phyloP scores from a whole-genome alignment of 64 coral and sea anemone genomes.

The Actinia tenebrosa region DNA sequence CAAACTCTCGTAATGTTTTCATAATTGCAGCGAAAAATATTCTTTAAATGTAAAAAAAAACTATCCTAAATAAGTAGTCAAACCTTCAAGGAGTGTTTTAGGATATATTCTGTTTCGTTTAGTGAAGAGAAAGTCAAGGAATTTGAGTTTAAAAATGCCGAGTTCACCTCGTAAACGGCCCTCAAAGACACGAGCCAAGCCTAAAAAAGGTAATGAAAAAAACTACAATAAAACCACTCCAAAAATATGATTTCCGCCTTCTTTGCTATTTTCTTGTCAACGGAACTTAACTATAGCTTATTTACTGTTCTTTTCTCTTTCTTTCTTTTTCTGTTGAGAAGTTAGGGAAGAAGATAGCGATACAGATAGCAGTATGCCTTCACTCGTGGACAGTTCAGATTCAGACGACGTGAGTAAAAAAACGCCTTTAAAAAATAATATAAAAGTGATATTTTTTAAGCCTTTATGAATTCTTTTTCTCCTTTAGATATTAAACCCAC shows the following conservation, averaged over 20 bases:
- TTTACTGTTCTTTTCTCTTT: background rate
- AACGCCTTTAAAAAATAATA: background rate
- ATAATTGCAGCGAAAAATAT: background rate
- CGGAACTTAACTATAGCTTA: background rate
- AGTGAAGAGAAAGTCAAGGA: background rate
- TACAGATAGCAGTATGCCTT: background rate
- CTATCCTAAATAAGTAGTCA: background rate
- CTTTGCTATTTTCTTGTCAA: background rate
- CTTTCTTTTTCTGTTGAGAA: background rate
- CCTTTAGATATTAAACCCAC: background rate
- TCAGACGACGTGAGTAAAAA: background rate
- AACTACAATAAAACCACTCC: background rate
- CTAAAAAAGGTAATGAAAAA: background rate
- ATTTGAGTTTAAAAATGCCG: background rate
- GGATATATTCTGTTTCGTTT: background rate
- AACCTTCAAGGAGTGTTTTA: background rate
- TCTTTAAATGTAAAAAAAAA: background rate
- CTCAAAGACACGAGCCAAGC: background rate
- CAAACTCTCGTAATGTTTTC: background rate
- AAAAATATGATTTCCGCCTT: background rate
- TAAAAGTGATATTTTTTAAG: background rate
- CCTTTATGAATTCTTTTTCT: background rate
- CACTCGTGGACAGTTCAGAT: constrained; percentile 3
- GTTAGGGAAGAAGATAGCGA: background rate
- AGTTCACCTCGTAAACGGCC: constrained; percentile 3